Evolutionary conservation across 2,797 vertebrate species (phyloP).

Genomic region (Peromyscus nudipes): DNA sequence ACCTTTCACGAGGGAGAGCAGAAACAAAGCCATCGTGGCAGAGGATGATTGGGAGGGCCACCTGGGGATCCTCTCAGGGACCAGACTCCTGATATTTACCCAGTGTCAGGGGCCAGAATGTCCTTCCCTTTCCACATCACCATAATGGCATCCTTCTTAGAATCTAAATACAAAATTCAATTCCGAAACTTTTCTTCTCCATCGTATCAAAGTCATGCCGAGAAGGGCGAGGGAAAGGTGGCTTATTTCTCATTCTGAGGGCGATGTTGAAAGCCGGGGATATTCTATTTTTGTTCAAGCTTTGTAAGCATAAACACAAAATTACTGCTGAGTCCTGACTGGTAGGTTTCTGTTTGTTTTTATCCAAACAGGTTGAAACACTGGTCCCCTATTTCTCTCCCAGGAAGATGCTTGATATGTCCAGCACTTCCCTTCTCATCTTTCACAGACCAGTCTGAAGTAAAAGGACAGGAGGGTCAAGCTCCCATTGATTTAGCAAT

Average conservation of each 20-base stretch:
- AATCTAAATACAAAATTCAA: conserved; percentile 36
- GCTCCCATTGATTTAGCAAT: conserved; percentile 71
- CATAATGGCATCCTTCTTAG: background rate
- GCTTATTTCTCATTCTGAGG: conserved; percentile 59
- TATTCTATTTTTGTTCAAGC: conserved; percentile 62
- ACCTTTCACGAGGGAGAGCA: background rate
- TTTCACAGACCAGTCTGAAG: conserved; percentile 53
- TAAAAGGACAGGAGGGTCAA: conserved; percentile 52
- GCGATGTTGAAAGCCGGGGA: conserved; percentile 66
- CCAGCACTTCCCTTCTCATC: background rate
- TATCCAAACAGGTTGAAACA: conserved; percentile 13
- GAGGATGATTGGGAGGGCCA: background rate
- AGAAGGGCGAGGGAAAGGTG: background rate
- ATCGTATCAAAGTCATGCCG: conserved; percentile 8
- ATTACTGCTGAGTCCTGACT: conserved; percentile 32
- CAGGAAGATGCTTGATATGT: conserved; percentile 25
- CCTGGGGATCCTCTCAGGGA: background rate
- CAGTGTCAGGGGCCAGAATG: background rate
- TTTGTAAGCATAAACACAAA: conserved; percentile 69
- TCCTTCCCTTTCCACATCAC: background rate
- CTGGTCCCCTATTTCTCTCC: conserved; percentile 44
- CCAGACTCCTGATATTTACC: background rate
- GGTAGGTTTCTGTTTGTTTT: conserved; percentile 59
- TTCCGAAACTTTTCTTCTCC: conserved; percentile 48
- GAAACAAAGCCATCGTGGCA: background rate